Evolutionary conservation across 2,888 invertebrate species (phyloP), one percentile per base, ranked within the genome.

Genomic region (Drosophila kokeensis): DNA sequence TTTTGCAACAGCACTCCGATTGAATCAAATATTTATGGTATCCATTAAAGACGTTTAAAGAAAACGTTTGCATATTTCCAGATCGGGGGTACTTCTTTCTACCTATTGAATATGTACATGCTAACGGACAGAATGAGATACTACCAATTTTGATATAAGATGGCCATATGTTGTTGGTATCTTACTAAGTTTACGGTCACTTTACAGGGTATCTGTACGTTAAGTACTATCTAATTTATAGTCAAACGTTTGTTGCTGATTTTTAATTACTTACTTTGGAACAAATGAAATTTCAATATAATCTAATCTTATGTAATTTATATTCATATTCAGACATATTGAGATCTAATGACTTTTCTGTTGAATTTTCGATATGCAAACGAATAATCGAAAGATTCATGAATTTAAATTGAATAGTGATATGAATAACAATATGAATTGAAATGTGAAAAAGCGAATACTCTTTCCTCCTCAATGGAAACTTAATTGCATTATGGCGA

Each of bases 221-320:
- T 2, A 10, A 40, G n/a, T n/a, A 21, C 32, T 21, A 42, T 11
- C 11, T 21, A 4, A 21, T 21, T 42, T 1, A 15, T 40, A 15
- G 29, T 4, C 50, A 38, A 64, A 30, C 29, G 15, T 10, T 63
- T 64, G 24, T 21, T 29, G 29, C 15, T 15, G 11, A 34, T 40
- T 66, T 42, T 21, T 21, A 50, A 29, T 45, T 34, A 29, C 52
- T 67, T 45, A 24, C 24, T 11, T 21, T 13, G 8, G 18, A 29
- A 24, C 24, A 36, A 18, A 10, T 65, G 29, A 27, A 65, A 27
- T 59, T n/a, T n/a, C 15, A 59, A 34, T 49, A n/a, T 24, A 4
- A 38, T 36, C 53, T 29, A 32, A 10, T 24, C 30, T 36, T 15
- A 15, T 24, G 0, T 49, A n/a, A 32, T 27, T 24, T 11, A 7